phyloP scores from a whole-genome alignment of 2,888 invertebrate species.

The Abrostola tripartita region DNA sequence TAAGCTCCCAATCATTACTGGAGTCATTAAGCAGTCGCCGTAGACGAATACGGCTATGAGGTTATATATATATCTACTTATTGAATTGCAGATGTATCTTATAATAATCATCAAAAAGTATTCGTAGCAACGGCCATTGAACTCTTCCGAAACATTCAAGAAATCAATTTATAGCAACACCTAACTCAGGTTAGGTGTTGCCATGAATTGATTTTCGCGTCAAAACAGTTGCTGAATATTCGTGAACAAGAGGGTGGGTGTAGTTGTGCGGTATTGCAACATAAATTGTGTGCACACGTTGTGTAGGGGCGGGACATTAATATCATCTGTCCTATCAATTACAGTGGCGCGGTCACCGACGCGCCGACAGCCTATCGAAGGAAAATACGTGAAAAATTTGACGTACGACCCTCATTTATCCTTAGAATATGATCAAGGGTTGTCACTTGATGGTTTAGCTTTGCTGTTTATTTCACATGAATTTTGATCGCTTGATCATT shows the following conservation, averaged over 20 bases:
- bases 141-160: too few relatives aligned
- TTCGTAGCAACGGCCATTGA: too few relatives aligned
- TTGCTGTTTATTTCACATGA: neutral
- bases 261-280: conserved; percentile 72
- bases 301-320: conserved; percentile 75
- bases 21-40: too few relatives aligned
- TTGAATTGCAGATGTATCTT: too few relatives aligned
- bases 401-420: conserved; percentile 69
- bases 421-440: conserved; percentile 60
- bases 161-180: too few relatives aligned
- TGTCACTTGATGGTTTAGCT: conserved; percentile 33
- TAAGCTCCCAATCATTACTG: too few relatives aligned
- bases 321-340: conserved; percentile 85
- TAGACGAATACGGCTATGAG: too few relatives aligned
- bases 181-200: too few relatives aligned
- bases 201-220: conserved; percentile 29
- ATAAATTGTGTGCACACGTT: conserved; percentile 82
- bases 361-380: conserved; percentile 73
- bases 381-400: conserved; percentile 78
- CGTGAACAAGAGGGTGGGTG: conserved; percentile 46
- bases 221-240: conserved; percentile 59
- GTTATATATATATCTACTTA: too few relatives aligned
- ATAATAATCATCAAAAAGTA: too few relatives aligned
- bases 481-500: neutral
- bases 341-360: conserved; percentile 74